Evolutionary conservation across 2,113 vertebrate species (phyloP), one percentile per base, ranked within the genome.

Genomic region (Mustela lutreola): DNA sequence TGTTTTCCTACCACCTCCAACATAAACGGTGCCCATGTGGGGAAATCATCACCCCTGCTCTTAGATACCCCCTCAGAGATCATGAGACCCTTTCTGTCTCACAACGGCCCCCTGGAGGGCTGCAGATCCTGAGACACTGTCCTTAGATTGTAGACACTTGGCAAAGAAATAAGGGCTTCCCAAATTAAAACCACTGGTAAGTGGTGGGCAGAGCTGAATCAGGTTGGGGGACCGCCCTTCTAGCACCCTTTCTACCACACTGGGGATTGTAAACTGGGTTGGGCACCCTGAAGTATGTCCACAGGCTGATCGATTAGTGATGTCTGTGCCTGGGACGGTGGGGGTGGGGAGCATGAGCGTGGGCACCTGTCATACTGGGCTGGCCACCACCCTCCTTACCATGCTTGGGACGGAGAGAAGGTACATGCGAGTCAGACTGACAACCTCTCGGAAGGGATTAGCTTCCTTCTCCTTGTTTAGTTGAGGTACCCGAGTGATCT

Each of bases 341-440:
- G 33, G 11, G n/a, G 79, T 4, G 6, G 24, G 50, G 48, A 76
- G 28, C 48, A 33, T 1, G 26, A 14, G 62, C 3, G 50, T 1
- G 28, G 39, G 14, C 50, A 76, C 1, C 33, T n/a, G 36, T 48
- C 24, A 56, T 31, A 28, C 45, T 31, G 33, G 31, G 50, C 71
- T 45, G 65, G 87, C 70, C 6, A 12, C 50, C 19, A 26, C 0
- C 11, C n/a, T 36, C 75, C 76, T 70, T 1, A 39, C 15, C 11
- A 9, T 6, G 87, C 19, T 15, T 36, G 28, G 7, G 45, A 73
- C 0, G 11, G 42, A 56, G 5, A 42, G 60, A 45, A 50, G 19
- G 26, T 24, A 0, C 0, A 2, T 63, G 14, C 1, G 1, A 45
- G 45, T 53, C 58, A 21, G 39, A 50, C 58, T 31, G 24, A 70